Conservation (phyloP, 2,888 invertebrate species). For the Papilio elwesi region DNA sequence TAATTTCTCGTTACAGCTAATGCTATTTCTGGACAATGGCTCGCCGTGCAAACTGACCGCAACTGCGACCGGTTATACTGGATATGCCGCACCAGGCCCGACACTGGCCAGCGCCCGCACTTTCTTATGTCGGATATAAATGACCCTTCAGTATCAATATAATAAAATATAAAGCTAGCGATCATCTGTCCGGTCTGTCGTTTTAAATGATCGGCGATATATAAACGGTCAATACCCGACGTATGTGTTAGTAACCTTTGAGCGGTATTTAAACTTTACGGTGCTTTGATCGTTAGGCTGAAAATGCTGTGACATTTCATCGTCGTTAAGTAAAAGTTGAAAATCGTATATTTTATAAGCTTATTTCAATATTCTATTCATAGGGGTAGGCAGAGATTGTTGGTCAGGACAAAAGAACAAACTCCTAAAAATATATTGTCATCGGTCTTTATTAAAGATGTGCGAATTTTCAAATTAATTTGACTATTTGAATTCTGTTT, state of each 20-base stretch:
- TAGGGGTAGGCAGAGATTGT: too few species aligned
- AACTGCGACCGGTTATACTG: slow-evolving; percentile 65
- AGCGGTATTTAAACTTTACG: slow-evolving; percentile 36
- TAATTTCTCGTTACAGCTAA: slow-evolving; percentile 49
- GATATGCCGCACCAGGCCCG: slow-evolving; percentile 40
- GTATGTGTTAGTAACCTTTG: slow-evolving; percentile 31
- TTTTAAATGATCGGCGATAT: slow-evolving; percentile 34
- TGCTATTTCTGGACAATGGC: slow-evolving; percentile 69
- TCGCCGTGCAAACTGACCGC: slow-evolving; percentile 67
- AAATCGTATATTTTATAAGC: slow-evolving; percentile 28
- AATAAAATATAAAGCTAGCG: slow-evolving; percentile 25
- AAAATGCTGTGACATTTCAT: slow-evolving; percentile 31
- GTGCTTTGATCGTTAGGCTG: slow-evolving; percentile 33
- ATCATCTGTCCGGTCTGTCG: slow-evolving; percentile 11
- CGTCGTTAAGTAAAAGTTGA: slow-evolving; percentile 16
- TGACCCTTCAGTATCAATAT: slow-evolving; percentile 29
- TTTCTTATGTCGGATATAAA: slow-evolving; percentile 51
- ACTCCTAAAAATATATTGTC: too few species aligned
- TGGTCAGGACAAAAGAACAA: too few species aligned
- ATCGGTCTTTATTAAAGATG: too few species aligned
- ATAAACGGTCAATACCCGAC: slow-evolving; percentile 8
- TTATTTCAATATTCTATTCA: slow-evolving; percentile 8
- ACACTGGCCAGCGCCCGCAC: slow-evolving; percentile 41
- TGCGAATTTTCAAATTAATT: too few species aligned
- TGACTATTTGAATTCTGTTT: too few species aligned